These are phyloP conservation scores for Coleophora flavipennella DNA, from an alignment of 2,888 invertebrate species.

Conservation along the genomic window DNA sequence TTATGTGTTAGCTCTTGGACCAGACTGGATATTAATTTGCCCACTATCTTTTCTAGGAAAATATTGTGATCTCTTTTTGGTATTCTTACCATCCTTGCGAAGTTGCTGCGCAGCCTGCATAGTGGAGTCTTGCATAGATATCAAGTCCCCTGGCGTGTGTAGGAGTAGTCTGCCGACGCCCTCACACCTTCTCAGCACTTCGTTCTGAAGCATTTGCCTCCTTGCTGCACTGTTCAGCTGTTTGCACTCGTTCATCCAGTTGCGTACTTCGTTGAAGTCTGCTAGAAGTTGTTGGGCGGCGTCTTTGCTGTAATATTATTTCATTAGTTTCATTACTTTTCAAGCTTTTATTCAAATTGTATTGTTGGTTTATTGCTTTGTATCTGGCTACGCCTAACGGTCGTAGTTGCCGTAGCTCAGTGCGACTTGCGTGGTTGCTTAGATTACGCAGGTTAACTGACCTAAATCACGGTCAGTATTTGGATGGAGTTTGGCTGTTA, in stretches of 20 bases:
- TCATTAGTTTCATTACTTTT: not conserved
- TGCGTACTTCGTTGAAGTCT: constrained; percentile 85
- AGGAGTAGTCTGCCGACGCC: constrained; percentile 86
- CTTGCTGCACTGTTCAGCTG: constrained; percentile 65
- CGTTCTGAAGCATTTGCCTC: constrained; percentile 74
- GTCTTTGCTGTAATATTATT: constrained; percentile 48
- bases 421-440: too few relatives aligned
- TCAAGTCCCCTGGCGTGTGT: constrained; percentile 87
- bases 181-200: constrained; percentile 83
- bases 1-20: too few relatives aligned
- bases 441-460: too few relatives aligned
- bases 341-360: too few relatives aligned
- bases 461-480: too few relatives aligned
- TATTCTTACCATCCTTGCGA: constrained; percentile 45
- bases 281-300: constrained; percentile 85
- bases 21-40: too few relatives aligned
- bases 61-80: too few relatives aligned
- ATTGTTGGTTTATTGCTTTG: too few relatives aligned
- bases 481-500: too few relatives aligned
- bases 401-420: too few relatives aligned
- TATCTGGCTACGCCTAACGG: too few relatives aligned
- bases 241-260: constrained; percentile 80
- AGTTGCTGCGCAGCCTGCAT: constrained; percentile 50
- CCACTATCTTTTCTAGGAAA: too few relatives aligned
- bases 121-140: constrained; percentile 78